These are phyloP conservation scores for Anagrus nilaparvatae DNA, from an alignment of 1,140 invertebrate genomes.

Conservation along the genomic window DNA sequence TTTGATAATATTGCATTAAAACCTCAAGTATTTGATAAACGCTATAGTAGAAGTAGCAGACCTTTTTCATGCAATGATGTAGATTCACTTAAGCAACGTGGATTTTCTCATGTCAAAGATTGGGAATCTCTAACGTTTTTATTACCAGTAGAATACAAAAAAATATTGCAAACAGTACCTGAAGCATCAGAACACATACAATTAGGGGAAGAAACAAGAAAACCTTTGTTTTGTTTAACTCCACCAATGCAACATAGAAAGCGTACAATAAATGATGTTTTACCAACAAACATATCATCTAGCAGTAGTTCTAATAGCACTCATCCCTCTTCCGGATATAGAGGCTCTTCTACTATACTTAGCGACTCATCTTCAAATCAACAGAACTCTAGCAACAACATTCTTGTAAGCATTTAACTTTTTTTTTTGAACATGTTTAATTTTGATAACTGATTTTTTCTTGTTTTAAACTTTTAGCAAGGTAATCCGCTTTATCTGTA, in stretches of 20 bases:
- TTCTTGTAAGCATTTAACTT: background rate
- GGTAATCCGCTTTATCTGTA: conserved; percentile 64
- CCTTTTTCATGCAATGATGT: conserved; percentile 79
- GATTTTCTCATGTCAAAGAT: conserved; percentile 74
- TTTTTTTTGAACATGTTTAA: background rate
- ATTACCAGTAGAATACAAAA: conserved; percentile 68
- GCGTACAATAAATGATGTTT: conserved; percentile 37
- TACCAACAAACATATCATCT: conserved; percentile 26
- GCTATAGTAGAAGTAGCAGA: conserved; percentile 39
- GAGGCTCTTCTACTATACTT: conserved; percentile 73
- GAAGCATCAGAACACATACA: conserved; percentile 57
- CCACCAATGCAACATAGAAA: conserved; percentile 46
- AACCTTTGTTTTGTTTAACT: conserved; percentile 56
- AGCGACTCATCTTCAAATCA: conserved; percentile 64
- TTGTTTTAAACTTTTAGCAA: background rate
- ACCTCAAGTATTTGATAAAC: conserved; percentile 37
- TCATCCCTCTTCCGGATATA: conserved; percentile 70
- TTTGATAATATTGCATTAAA: conserved; percentile 52
- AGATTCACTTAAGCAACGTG: conserved; percentile 66
- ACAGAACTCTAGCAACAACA: conserved; percentile 22
- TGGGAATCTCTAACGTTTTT: conserved; percentile 86
- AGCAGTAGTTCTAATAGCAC: conserved; percentile 68
- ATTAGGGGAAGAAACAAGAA: conserved; percentile 43
- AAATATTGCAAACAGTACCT: conserved; percentile 61
- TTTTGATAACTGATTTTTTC: background rate